Evolutionary conservation across 2,113 vertebrate species (phyloP), one percentile per base, ranked within the genome.

Genomic region (Poeciliopsis prolifica): DNA sequence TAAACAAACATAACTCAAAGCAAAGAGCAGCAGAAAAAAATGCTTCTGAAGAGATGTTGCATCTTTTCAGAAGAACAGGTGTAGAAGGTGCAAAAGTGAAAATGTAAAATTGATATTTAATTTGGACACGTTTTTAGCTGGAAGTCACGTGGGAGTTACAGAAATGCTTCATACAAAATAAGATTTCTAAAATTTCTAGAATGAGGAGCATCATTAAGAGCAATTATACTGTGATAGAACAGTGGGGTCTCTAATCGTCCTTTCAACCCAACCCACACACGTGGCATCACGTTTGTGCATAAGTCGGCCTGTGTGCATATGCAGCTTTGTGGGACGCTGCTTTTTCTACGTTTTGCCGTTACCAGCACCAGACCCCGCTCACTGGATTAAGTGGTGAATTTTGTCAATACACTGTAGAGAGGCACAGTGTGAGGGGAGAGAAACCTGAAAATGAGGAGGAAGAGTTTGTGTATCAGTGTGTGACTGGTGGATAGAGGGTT

Each of bases 361-460:
- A 85, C 61, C 78, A 66, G 67, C 77, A 87, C 75, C 78, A 86
- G 82, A 87, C 82, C 68, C 83, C 78, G 86, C 84, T 82, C 84
- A 90, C 79, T 86, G 86, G 88, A 91, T 90, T 89, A 90, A 74
- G 69, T 61, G 44, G 78, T 87, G 73, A 64, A 83, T 78, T 84
- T 80, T 85, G 85, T 89, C 87, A 82, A 88, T 87, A 85, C 48
- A 79, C 67, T 73, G 76, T 71, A 67, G 69, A 85, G 68, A 62
- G 75, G 51, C 51, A 31, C 58, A 76, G 51, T 42, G 44, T 48
- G 68, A 73, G 68, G 66, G 42, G 70, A 29, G 75, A 63, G 74
- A 74, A 17, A 74, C 28, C 63, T 54, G 58, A 67, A 71, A 69
- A 65, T 51, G 68, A 74, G 33, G n/a, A 61, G 30, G 19, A 28